A percentile compares a stretch with the other conserved stretches of the same genome.
Conservation (phyloP, 1,140 invertebrate genomes). For the Tenebrio molitor region DNA sequence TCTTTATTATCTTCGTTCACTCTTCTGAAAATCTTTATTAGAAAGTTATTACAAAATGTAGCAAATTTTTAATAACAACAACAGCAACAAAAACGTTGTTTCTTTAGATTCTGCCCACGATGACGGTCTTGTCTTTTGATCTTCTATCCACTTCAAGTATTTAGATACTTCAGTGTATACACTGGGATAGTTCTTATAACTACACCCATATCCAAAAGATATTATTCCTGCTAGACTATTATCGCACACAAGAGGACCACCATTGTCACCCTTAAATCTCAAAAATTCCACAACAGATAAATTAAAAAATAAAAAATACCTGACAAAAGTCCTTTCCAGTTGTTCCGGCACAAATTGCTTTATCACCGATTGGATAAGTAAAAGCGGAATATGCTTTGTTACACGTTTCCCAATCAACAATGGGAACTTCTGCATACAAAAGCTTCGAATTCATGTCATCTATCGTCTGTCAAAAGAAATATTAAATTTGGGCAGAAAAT, state of each 20-base stretch:
- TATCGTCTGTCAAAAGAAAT: neutral
- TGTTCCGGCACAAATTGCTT: slow-evolving; percentile 16
- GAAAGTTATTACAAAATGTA: too few relatives aligned
- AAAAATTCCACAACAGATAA: too few relatives aligned
- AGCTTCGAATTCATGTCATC: neutral
- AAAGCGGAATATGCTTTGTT: neutral
- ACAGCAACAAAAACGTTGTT: too few relatives aligned
- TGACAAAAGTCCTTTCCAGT: slow-evolving; percentile 19
- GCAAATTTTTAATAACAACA: too few relatives aligned
- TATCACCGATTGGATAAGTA: neutral
- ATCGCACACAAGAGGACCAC: slow-evolving; percentile 88
- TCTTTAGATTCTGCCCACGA: too few relatives aligned
- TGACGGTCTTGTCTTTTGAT: neutral
- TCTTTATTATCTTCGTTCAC: too few relatives aligned
- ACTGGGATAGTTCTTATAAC: slow-evolving; percentile 88
- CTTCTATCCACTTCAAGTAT: slow-evolving; percentile 88
- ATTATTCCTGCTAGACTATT: slow-evolving; percentile 87
- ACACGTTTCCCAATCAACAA: slow-evolving; percentile 12
- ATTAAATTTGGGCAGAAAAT: neutral
- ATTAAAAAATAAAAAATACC: slow-evolving; percentile 24
- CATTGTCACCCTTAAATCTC: slow-evolving; percentile 84
- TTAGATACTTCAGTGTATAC: slow-evolving; percentile 94
- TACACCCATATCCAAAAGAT: slow-evolving; percentile 93
- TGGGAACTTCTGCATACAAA: slow-evolving; percentile 3
- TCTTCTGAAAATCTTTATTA: too few relatives aligned